Evolutionary conservation across 2,113 vertebrate species (phyloP), one percentile per base, ranked within the genome.

Genomic region (Vulpes vulpes): DNA sequence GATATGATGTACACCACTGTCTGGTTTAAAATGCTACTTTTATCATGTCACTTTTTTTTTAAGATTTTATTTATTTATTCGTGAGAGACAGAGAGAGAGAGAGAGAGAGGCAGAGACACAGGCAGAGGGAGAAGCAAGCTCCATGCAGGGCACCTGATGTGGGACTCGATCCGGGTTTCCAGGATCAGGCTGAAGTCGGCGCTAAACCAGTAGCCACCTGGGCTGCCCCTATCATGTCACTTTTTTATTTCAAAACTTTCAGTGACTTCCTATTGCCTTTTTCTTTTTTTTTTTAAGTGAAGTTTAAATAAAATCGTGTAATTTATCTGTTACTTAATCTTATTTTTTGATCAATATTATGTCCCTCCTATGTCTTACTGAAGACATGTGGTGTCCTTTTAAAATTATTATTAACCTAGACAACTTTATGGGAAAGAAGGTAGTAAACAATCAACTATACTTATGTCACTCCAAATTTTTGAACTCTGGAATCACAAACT

Each of bases 371-470:
- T 73, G 15, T 76, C 89, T 85, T 60, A 20, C 23, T 92, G 35
- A 89, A 89, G 62, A 80, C 12, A 90, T 55, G 49, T 94, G 16
- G 23, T 92, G 12, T 43, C 73, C 65, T 81, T 91, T 81, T 32
- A 80, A 84, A 60, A 78, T 83, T 91, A 38, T 92, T 69, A 92
- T 92, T 57, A 92, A 81, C n/a, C 38, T 89, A 60, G 79, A 89
- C 59, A 89, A 86, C 53, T 74, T 86, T 81, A 84, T 5, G 17
- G 19, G 65, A 94, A 95, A 94, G 79, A 53, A 84, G 30, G 25
- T 67, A 59, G 38, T 96, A 89, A 93, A 82, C 7, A 35, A 53
- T 27, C 80, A 86, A 76, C 69, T 91, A 7, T 49, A 73, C 62
- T 78, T 90, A 49, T 71, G 80, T 85, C 73, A 78, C 32, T 74